Evolutionary conservation across 1,140 invertebrate genomes (phyloP), one percentile per base, ranked within the genome.

Genomic region (Phocides pigmalion): DNA sequence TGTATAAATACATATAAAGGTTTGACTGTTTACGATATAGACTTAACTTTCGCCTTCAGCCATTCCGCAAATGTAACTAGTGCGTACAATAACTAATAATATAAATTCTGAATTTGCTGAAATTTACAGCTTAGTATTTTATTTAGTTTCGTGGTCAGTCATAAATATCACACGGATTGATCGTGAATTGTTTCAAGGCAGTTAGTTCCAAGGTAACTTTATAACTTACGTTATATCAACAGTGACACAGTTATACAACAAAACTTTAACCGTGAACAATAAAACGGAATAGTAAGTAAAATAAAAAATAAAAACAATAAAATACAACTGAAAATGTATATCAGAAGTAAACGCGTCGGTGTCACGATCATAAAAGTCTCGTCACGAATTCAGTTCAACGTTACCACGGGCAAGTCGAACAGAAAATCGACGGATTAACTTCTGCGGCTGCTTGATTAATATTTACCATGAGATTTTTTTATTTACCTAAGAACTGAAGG

Each of bases 351-450:
- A 32, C 14, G 25, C 37, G 16, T 14, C 11, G 5, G 46, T 15
- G 47, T 51, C 6, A 22, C 37, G 12, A 37, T 49, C 11, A 14
- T 22, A 49, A 56, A 39, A 50, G 56, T 54, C 62, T 35, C 41
- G 20, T 56, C 51, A 58, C 62, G 51, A 64, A 64, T 25, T 44
- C 44, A 20, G n/a, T 54, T 56, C 37, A 16, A 41, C 8, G 22
- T 49, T 61, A 49, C 15, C 32, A n/a, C n/a, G n/a, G n/a, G n/a
- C n/a, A 35, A 46, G 28, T 28, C 16, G 42, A 37, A 42, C 16
- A 47, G 46, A 58, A 47, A 41, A 32, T 65, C 17, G 51, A 20
- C 44, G 14, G 63, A 65, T 58, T 53, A 65, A 50, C 44, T 58
- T 64, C 39, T 39, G 46, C 16, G 35, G 6, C 32, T 32, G 16